A percentile compares a stretch with the other conserved stretches of the same genome.
phyloP scores from a whole-genome alignment of 2,113 vertebrate species.

The Pardalotus punctatus region DNA sequence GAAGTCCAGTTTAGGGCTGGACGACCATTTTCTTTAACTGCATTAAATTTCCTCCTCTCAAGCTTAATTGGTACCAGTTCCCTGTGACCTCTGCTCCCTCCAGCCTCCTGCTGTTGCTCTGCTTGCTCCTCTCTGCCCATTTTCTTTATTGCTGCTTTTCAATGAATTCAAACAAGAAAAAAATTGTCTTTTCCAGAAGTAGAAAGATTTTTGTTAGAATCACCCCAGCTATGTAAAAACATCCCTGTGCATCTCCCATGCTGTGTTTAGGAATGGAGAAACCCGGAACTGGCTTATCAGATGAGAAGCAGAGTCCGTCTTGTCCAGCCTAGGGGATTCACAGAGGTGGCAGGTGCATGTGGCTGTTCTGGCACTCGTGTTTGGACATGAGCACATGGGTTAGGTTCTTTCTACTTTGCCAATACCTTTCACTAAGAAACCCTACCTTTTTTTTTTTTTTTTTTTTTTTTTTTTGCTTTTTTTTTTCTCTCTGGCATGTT shows the following conservation, averaged over 20 bases:
- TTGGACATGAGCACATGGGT: accelerated
- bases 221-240: neutral
- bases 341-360: neutral
- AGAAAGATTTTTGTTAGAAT: neutral
- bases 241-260: accelerated
- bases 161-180: neutral
- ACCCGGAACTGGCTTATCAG: accelerated
- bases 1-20: neutral
- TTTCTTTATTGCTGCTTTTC: neutral
- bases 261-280: neutral
- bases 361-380: neutral
- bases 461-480: no score
- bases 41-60: neutral
- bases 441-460: accelerated
- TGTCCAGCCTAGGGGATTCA: accelerated
- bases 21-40: neutral
- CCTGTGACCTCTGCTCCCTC: neutral
- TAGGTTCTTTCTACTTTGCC: neutral
- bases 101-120: neutral
- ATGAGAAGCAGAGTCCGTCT: neutral
- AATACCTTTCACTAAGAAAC: neutral
- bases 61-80: neutral
- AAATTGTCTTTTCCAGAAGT: neutral
- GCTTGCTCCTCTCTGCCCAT: neutral
- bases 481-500: neutral